Evolutionary conservation across 2,797 vertebrate genomes (phyloP).

Genomic region (Falco peregrinus): DNA sequence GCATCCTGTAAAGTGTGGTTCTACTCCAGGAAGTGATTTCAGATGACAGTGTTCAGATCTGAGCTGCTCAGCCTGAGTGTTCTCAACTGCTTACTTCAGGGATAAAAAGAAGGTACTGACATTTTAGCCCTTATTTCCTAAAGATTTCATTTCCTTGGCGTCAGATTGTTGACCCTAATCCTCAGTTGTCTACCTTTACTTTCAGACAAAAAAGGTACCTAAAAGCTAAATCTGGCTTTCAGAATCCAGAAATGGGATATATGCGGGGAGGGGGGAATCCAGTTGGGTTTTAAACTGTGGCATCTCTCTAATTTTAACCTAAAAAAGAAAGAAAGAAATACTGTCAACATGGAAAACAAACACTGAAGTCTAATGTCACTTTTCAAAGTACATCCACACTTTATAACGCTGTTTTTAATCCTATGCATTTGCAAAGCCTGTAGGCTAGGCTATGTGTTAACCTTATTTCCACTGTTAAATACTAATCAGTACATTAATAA

Average conservation of each 20-base stretch:
- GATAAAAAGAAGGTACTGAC: background rate
- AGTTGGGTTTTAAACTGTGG: background rate
- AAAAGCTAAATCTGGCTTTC: background rate
- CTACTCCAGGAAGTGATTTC: conserved; percentile 53
- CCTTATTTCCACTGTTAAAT: background rate
- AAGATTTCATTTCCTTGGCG: background rate
- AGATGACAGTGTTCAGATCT: background rate
- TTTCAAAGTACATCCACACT: conserved; percentile 42
- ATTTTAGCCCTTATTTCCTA: background rate
- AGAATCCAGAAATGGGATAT: background rate
- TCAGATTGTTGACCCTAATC: background rate
- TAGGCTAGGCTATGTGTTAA: conserved; percentile 9
- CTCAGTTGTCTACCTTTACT: background rate
- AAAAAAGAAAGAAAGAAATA: background rate
- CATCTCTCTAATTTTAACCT: background rate
- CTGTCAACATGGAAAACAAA: background rate
- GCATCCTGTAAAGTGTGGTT: conserved; percentile 53
- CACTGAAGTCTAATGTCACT: conserved; percentile 20
- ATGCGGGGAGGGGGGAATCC: background rate
- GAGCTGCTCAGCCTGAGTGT: background rate
- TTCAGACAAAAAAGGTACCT: background rate
- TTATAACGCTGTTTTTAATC: conserved; percentile 23
- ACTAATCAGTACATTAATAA: background rate
- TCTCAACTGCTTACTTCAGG: background rate
- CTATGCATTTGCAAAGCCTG: conserved; percentile 38